Percentiles rank a stretch among this genome's conserved stretches.
phyloP scores from a whole-genome alignment of 1,140 invertebrate genomes.

The Palaemon carinicauda region DNA sequence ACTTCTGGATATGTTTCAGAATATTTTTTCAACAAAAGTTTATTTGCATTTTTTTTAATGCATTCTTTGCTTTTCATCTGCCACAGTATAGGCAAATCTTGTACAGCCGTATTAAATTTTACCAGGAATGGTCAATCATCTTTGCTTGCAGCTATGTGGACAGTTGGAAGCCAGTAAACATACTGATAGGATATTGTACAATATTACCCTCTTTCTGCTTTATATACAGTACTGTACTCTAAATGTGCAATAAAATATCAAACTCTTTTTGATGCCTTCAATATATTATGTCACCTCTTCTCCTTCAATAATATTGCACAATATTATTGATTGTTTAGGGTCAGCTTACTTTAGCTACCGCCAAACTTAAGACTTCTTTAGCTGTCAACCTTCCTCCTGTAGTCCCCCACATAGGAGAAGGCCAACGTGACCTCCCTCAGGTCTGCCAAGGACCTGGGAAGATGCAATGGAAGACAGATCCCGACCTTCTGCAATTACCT shows the following conservation, averaged over 20 bases:
- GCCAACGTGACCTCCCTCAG: too few species aligned
- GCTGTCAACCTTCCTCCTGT: too few species aligned
- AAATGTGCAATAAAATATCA: conserved; percentile 1
- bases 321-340: background rate
- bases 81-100: conserved; percentile 21
- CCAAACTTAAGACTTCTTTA: too few species aligned
- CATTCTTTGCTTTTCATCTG: conserved; percentile 16
- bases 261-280: background rate
- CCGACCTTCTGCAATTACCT: too few species aligned
- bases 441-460: too few species aligned
- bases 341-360: too few species aligned
- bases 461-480: too few species aligned
- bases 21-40: conserved; percentile 20
- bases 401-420: too few species aligned
- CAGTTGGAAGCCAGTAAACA: conserved; percentile 1
- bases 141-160: background rate
- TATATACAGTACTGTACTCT: background rate
- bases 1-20: background rate
- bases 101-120: background rate
- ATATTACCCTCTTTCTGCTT: background rate
- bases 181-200: background rate
- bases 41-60: conserved; percentile 9
- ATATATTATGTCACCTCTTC: background rate
- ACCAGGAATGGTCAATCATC: conserved; percentile 17
- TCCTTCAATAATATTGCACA: background rate